Evolutionary conservation across 2,888 invertebrate genomes (phyloP).

Genomic region (Petrophora chlorosata): DNA sequence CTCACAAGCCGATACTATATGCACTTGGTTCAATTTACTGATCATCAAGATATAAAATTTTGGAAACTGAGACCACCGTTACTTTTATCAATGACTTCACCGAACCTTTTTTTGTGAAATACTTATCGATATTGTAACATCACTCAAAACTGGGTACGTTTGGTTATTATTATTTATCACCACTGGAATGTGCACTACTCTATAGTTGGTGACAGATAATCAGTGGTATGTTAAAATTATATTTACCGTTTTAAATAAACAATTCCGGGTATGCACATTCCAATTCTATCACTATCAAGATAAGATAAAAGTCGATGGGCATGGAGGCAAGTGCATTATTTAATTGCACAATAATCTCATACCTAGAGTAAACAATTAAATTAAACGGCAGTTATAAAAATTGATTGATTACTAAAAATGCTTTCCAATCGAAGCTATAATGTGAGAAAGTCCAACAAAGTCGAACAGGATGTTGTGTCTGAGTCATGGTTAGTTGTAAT

Average conservation of each 20-base stretch:
- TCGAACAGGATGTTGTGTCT: slow-evolving; percentile 72
- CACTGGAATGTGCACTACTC: slow-evolving; percentile 43
- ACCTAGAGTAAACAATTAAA: slow-evolving; percentile 15
- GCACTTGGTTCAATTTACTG: neutral
- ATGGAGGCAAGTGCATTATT: slow-evolving; percentile 17
- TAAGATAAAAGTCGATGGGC: slow-evolving; percentile 42
- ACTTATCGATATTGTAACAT: slow-evolving; percentile 51
- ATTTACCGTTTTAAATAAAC: slow-evolving; percentile 42
- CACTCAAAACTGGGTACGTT: slow-evolving; percentile 43
- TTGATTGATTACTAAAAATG: slow-evolving; percentile 36
- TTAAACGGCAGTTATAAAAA: slow-evolving; percentile 11
- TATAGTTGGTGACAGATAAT: slow-evolving; percentile 33
- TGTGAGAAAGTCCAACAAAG: slow-evolving; percentile 72
- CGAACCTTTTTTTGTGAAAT: slow-evolving; percentile 56
- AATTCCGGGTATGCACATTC: slow-evolving; percentile 41
- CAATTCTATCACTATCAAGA: slow-evolving; percentile 33
- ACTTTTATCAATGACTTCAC: slow-evolving; percentile 53
- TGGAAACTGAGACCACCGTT: neutral
- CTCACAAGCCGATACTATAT: no score
- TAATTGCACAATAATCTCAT: slow-evolving; percentile 12
- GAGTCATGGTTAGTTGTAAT: slow-evolving; percentile 66
- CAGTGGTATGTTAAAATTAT: slow-evolving; percentile 45
- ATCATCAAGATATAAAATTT: neutral
- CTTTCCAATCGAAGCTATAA: slow-evolving; percentile 49
- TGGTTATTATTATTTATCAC: slow-evolving; percentile 52